Conservation (phyloP, 2,113 vertebrate species). For the Mirounga angustirostris region DNA sequence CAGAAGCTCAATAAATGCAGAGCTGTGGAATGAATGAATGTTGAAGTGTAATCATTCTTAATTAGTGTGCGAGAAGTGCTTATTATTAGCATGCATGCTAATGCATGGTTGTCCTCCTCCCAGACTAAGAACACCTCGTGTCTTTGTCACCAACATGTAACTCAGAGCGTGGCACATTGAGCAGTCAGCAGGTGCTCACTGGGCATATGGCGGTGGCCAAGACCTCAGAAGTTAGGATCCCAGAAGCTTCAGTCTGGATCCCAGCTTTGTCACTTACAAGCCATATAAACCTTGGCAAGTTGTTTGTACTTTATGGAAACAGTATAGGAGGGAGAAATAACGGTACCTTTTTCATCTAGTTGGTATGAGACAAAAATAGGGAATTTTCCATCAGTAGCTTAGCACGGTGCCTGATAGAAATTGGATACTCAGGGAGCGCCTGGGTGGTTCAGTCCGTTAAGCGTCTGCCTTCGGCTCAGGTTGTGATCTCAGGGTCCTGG, state of each 20-base stretch:
- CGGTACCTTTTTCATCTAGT: neutral
- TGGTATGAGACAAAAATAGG: neutral
- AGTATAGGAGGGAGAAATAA: too few species aligned
- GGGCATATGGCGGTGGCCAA: neutral
- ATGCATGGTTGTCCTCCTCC: neutral
- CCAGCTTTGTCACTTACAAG: neutral
- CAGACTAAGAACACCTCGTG: neutral
- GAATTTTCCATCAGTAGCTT: conserved; percentile 32
- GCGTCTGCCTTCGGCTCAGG: neutral
- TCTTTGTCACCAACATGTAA: neutral
- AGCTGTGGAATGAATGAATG: neutral
- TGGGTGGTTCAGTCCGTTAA: neutral
- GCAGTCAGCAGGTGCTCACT: neutral
- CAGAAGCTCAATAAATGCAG: neutral
- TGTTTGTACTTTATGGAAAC: neutral
- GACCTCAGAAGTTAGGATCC: neutral
- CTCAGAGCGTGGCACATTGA: accelerated
- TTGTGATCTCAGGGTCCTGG: neutral
- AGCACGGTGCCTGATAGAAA: neutral
- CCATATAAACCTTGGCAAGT: neutral
- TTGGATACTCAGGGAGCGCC: neutral
- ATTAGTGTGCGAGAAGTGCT: neutral
- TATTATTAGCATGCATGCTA: accelerated
- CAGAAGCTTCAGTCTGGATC: neutral
- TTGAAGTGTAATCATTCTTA: neutral